Evolutionary conservation across 2,113 vertebrate species (phyloP), one percentile per base, ranked within the genome.

Genomic region (Tetrao urogallus): DNA sequence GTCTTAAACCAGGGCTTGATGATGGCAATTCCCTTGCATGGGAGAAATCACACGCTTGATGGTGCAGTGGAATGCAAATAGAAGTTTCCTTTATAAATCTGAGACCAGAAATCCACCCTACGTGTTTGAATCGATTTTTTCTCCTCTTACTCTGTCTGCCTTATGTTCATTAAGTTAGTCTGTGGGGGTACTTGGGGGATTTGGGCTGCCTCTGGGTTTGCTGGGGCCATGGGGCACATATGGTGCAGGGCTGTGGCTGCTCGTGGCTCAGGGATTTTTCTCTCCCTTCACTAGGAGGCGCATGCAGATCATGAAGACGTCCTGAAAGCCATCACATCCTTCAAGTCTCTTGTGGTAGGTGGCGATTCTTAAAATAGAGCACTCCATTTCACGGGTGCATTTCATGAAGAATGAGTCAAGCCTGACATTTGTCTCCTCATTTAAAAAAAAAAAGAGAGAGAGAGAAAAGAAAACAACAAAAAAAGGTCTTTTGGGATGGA

Each of bases 261-360:
- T 63, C 50, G 2, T 80, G 82, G n/a, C 86, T 95, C 76, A 95
- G 12, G 69, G 73, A 13, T 34, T 90, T 75, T 93, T 92, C 58
- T 97, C 52, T 97, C 89, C 48, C n/a, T 97, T 97, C 96, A 72
- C 89, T 86, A 99, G 99, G 99, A 99, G 95, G 98, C 98, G 57
- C 99, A 99, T 97, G 98, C 98, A 32, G 99, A 99, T 93, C 99
- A 99, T n/a, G 96, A 98, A 93, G 99, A 99, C 66, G 97, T 99
- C 94, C 87, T 99, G 91, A 99, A 99, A 97, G 98, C 98, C 11
- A 82, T 98, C 6, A 30, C 97, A 83, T 98, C 98, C n/a, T 99
- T 99, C 97, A 99, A 98, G 97, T 97, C 94, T 57, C 98, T 99
- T 36, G 98, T 99, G 99, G 99, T 99, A 98, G 96, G 99, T 98